phyloP scores from a whole-genome alignment of 2,888 invertebrate genomes.

The Anticlea derivata region DNA sequence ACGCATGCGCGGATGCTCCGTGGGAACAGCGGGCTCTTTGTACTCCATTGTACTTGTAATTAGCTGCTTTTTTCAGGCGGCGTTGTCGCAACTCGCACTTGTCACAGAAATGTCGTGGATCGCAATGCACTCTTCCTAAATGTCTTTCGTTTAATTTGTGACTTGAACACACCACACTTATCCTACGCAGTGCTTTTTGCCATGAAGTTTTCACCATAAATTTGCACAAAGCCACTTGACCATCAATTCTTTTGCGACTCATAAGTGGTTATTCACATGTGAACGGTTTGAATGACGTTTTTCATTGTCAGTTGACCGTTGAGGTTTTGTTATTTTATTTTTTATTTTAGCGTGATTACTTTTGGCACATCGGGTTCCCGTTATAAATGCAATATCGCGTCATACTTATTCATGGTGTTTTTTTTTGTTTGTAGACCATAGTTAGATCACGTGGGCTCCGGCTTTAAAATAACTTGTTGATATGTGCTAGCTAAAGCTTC shows the following conservation, averaged over 20 bases:
- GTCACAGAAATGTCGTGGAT: conserved; percentile 73
- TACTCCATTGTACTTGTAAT: conserved; percentile 78
- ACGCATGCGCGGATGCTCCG: conserved; percentile 73
- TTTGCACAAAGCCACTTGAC: conserved; percentile 47
- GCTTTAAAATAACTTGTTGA: background rate
- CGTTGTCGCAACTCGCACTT: conserved; percentile 69
- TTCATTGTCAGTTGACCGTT: conserved; percentile 60
- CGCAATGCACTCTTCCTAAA: conserved; percentile 69
- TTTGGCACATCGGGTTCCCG: conserved; percentile 22
- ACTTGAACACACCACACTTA: conserved; percentile 60
- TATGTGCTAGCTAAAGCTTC: background rate
- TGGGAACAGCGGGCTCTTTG: conserved; percentile 81
- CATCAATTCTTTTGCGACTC: conserved; percentile 63
- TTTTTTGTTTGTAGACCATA: too few species aligned
- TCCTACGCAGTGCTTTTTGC: conserved; percentile 45
- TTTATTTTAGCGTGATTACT: conserved; percentile 40
- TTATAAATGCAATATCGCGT: conserved; percentile 31
- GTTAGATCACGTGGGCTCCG: too few species aligned
- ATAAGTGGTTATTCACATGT: conserved; percentile 66
- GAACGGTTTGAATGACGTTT: conserved; percentile 67
- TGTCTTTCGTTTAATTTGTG: conserved; percentile 72
- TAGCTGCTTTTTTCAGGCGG: conserved; percentile 66
- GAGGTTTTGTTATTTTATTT: conserved; percentile 45
- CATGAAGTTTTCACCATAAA: conserved; percentile 36
- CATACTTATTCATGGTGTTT: too few species aligned